These are phyloP conservation scores for Aix galericulata DNA, from an alignment of 2,113 vertebrate genomes.

Conservation along the genomic window DNA sequence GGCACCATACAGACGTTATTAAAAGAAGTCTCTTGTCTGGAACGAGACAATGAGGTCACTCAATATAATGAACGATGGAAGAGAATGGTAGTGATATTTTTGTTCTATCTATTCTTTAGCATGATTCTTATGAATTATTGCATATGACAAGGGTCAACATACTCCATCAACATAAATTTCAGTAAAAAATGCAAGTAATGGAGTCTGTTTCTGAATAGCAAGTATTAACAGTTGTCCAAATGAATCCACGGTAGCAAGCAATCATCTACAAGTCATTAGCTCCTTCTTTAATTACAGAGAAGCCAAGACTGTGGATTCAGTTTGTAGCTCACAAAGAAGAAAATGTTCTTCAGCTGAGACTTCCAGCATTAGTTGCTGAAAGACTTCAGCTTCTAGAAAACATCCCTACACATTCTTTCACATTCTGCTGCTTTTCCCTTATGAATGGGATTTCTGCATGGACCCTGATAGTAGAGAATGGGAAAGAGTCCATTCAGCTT, in stretches of 20 bases:
- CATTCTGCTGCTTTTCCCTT: not conserved
- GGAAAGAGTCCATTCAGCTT: not conserved
- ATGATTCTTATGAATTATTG: not conserved
- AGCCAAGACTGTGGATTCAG: not conserved
- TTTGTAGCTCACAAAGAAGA: not conserved
- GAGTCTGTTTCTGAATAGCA: not conserved
- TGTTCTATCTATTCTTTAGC: not conserved
- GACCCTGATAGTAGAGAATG: not conserved
- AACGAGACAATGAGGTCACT: not conserved
- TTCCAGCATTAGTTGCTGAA: not conserved
- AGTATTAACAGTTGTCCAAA: not conserved
- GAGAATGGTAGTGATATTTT: not conserved
- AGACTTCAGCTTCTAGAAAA: not conserved
- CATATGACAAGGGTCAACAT: not conserved
- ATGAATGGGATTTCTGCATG: not conserved
- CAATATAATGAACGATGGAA: not conserved
- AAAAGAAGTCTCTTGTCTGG: not conserved
- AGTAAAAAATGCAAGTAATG: not conserved
- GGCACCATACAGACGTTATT: not conserved
- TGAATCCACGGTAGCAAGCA: not conserved
- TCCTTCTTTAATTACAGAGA: not conserved
- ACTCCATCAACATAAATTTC: not conserved
- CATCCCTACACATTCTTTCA: not conserved
- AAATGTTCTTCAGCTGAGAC: not conserved
- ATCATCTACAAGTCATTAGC: not conserved